Evolutionary conservation across 2,888 invertebrate species (phyloP).

Genomic region (Resseliella maxima): DNA sequence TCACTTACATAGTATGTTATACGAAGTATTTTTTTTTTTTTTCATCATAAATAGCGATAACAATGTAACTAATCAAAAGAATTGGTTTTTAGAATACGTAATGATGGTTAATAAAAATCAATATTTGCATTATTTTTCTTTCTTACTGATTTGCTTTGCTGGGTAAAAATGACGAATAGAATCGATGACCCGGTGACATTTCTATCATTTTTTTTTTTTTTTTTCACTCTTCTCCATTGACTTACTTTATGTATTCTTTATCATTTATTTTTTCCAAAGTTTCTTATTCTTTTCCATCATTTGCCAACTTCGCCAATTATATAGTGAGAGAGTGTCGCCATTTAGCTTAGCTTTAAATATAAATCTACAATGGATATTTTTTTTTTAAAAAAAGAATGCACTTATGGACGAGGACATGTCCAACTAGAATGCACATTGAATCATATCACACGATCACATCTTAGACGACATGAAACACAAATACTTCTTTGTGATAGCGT

Average conservation of each 20-base stretch:
- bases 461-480: background rate
- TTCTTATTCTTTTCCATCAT: background rate
- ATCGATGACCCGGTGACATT: background rate
- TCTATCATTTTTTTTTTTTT: too few species aligned
- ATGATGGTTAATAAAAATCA: constrained; percentile 17
- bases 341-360: background rate
- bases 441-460: constrained; percentile 5
- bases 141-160: background rate
- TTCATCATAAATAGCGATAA: background rate
- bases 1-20: background rate
- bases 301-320: background rate
- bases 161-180: background rate
- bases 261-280: background rate
- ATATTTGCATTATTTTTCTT: background rate
- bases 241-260: background rate
- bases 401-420: background rate
- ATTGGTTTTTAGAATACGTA: constrained; percentile 8
- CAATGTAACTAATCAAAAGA: background rate
- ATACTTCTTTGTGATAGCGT: background rate
- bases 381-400: background rate
- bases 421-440: background rate
- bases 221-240: background rate
- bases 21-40: too few species aligned
- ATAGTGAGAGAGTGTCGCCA: background rate
- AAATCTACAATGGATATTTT: background rate